Evolutionary conservation across 2,888 invertebrate species (phyloP).

Genomic region (Megamerina dolium): DNA sequence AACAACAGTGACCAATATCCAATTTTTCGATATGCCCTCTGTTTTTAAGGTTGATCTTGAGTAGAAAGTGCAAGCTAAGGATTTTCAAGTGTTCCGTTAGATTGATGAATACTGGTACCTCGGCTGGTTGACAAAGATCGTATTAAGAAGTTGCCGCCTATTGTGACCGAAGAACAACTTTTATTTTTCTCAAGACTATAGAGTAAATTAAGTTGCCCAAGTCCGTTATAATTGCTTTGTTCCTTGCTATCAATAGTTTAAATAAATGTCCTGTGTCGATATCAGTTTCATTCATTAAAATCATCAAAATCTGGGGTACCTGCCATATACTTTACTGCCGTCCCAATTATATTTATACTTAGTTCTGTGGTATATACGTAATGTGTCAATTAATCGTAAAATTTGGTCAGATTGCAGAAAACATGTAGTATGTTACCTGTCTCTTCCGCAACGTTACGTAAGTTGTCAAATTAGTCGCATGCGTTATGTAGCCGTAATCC

Average conservation of each 20-base stretch:
- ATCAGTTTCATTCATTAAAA: constrained; percentile 1
- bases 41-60: background rate
- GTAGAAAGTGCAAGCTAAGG: background rate
- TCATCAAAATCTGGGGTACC: constrained; percentile 10
- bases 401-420: no score
- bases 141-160: no score
- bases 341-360: constrained; percentile 12
- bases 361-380: no score
- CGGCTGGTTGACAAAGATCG: no score
- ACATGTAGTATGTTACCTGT: no score
- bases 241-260: constrained; percentile 2
- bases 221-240: constrained; percentile 4
- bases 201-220: constrained; percentile 4
- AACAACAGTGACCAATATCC: no score
- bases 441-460: background rate
- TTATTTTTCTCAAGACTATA: constrained; percentile 5
- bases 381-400: no score
- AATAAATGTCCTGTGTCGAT: constrained; percentile 7
- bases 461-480: background rate
- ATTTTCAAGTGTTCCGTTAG: background rate
- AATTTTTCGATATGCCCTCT: background rate
- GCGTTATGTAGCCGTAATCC: background rate
- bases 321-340: constrained; percentile 11
- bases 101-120: background rate
- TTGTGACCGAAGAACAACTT: no score